Evolutionary conservation across 2,888 invertebrate species (phyloP), one percentile per base, ranked within the genome.

Genomic region (Acleris laterana): DNA sequence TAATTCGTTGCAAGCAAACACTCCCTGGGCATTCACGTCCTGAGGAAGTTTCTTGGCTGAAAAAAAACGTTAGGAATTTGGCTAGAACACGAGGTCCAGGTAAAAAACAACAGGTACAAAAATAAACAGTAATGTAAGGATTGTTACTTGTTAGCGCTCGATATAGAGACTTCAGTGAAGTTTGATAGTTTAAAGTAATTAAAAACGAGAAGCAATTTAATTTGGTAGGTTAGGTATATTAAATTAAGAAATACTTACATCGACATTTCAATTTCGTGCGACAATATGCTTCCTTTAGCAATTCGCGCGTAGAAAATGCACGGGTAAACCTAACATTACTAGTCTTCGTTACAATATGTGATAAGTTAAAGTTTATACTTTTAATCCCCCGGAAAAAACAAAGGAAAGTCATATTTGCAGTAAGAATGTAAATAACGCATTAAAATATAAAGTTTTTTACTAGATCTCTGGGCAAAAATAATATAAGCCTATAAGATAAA

Each of bases 1-100:
- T 65, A 99, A 93, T 82, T 99, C 99, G 91, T 99, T 99, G 88
- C 99, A 99, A 13, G 98, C 98, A 91, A 99, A 99, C 2, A 99
- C 98, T 49, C 97, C 98, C 77, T 95, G 94, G 0, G 96, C 95
- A 81, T 98, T 96, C 1, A 98, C 98, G 93, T 98, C 96, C 80
- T 95, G 95, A 4, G 98, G 98, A 38, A 97, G 87, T 83, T 98
- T 98, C 84, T 97, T 97, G 1, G 97, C 97, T 97, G 16, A 28
- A 56, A 64, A 46, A 63, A 19, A 9, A 17, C 7, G 9, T 32
- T 32, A 32, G 32, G 9, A 32, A 32, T 9, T 9, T 9, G 32
- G 25, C 25, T 7, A 7, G 9, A 32, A 32, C 32, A 32, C 32
- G 3, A 2, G 32, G 32, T 9, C 6, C 25, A 32, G 32, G 32